phyloP scores from a whole-genome alignment of 2,113 vertebrate genomes.

The Mugil cephalus region DNA sequence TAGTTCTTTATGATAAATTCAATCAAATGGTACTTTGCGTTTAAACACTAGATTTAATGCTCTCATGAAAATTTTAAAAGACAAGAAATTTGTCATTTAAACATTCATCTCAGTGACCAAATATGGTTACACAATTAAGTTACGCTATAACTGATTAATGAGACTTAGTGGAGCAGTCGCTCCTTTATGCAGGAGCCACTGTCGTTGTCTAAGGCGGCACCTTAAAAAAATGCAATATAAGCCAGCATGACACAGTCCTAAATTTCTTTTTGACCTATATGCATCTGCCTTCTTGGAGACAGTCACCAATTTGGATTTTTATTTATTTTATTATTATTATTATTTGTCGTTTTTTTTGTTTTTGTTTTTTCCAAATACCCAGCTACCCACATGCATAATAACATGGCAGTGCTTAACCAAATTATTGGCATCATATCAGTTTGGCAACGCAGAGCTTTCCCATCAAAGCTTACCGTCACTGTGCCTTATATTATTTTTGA shows the following conservation, averaged over 20 bases:
- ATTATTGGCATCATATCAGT: conserved; percentile 34
- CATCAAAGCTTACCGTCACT: conserved; percentile 33
- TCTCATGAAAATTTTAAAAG: conserved; percentile 83
- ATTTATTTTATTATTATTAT: not conserved
- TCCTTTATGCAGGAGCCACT: conserved; percentile 43
- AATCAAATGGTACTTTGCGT: conserved; percentile 89
- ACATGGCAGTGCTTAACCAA: conserved; percentile 18
- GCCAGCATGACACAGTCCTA: conserved; percentile 13
- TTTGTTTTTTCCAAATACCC: too few relatives aligned
- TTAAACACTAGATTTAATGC: conserved; percentile 88
- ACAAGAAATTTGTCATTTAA: conserved; percentile 81
- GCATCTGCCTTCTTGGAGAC: conserved; percentile 2
- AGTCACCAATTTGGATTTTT: not conserved
- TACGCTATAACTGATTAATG: conserved; percentile 75
- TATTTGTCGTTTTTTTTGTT: too few relatives aligned
- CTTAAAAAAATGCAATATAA: conserved; percentile 5
- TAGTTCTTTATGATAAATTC: conserved; percentile 89
- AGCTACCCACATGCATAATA: not conserved
- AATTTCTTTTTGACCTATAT: conserved; percentile 27
- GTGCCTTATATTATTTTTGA: conserved; percentile 51
- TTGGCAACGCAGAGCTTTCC: conserved; percentile 33
- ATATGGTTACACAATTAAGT: conserved; percentile 80
- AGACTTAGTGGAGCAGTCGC: conserved; percentile 38
- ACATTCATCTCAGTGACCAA: conserved; percentile 82
- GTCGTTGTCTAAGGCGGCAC: not conserved